A percentile compares a stretch with the other conserved stretches of the same genome.
Conservation (phyloP, 35 echinoderm and acorn worm species). For the Patiria miniata region DNA sequence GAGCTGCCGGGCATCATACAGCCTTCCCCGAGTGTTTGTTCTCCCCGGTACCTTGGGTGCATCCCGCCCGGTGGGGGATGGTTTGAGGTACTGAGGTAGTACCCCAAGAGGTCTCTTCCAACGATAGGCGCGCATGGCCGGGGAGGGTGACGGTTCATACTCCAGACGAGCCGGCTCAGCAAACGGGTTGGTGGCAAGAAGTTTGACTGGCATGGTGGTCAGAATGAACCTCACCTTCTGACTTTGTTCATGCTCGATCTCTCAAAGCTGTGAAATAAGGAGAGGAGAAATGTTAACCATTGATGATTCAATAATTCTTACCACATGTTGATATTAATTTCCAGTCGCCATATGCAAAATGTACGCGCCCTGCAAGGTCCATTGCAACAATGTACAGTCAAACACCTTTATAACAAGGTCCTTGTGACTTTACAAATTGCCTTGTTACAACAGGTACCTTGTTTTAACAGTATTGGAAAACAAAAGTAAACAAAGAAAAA, state of each 20-base stretch:
- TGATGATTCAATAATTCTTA: too few species aligned
- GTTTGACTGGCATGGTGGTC: slow-evolving; percentile 29
- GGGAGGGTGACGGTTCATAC: slow-evolving; percentile 32
- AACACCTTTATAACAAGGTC: too few species aligned
- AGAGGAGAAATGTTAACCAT: too few species aligned
- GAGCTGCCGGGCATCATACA: not conserved
- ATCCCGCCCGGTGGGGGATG: not conserved
- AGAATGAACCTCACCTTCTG: not conserved
- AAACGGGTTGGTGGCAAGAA: slow-evolving; percentile 50
- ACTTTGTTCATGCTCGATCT: not conserved
- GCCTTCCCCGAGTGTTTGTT: not conserved
- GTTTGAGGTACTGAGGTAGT: not conserved
- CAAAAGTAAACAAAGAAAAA: too few species aligned
- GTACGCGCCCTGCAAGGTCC: too few species aligned
- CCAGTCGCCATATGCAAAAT: too few species aligned
- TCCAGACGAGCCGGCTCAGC: not conserved
- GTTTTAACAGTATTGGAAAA: too few species aligned
- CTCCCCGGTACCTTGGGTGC: not conserved
- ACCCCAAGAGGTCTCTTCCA: slow-evolving; percentile 13
- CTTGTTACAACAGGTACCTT: too few species aligned
- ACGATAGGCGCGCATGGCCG: slow-evolving; percentile 5
- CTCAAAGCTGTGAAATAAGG: too few species aligned
- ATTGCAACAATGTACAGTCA: too few species aligned
- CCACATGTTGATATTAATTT: too few species aligned
- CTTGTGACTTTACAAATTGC: too few species aligned